Evolutionary conservation across 1,140 invertebrate genomes (phyloP), one percentile per base, ranked within the genome.

Genomic region (Sesamia nonagrioides): DNA sequence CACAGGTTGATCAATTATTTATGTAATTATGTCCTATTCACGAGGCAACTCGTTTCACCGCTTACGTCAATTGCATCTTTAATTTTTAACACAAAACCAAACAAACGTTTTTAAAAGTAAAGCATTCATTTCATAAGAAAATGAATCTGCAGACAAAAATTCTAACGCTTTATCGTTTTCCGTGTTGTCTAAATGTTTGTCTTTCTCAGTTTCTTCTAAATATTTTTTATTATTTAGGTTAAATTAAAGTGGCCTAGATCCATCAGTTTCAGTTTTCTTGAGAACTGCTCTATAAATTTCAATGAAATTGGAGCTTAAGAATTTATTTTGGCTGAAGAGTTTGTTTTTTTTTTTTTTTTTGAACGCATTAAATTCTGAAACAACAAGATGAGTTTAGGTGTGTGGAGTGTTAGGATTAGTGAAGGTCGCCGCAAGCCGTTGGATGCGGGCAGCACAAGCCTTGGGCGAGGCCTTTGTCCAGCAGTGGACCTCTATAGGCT

Each of bases 31-130:
- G 61, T 42, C 37, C 17, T 17, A 42, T 60, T 9, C 15, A 6
- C 27, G 13, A 66, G 17, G n/a, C 61, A 13, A 37, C 61, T 66
- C 37, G 37, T 66, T 66, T 66, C 61, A 21, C 61, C 37, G 17
- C 35, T 42, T 66, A 66, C 37, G 61, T 66, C n/a, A 66, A 42
- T 18, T 66, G 37, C 17, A 66, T 42, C 37, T 66, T 66, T 37
- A 66, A 66, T 66, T 42, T 58, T 66, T 66, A 66, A 66, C 37
- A 17, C 61, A 37, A 21, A 42, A 21, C 17, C 37, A 42, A 42
- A 42, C 37, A 63, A 63, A 17, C 18, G 18, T 63, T n/a, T 63
- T 17, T 18, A 40, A 58, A 63, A 40, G 21, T 21, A 33, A 58
- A 58, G 54, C 11, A 50, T 2, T 5, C 15, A 27, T 58, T 58